phyloP scores from a whole-genome alignment of 2,113 vertebrate genomes.

The Agelaius tricolor region DNA sequence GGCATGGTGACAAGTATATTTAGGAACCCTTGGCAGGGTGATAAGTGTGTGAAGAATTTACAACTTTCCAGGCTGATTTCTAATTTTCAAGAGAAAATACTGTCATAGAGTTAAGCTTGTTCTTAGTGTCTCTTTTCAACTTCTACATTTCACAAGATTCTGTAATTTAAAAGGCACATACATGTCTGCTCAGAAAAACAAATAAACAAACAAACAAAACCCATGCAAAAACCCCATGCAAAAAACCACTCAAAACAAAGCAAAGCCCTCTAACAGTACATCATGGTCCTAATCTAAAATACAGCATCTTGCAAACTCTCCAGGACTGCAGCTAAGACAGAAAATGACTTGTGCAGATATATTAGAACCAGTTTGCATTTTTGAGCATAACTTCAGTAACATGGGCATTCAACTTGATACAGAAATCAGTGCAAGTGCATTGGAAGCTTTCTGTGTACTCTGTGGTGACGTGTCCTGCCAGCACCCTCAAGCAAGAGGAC shows the following conservation, averaged over 20 bases:
- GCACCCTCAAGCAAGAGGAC: not conserved
- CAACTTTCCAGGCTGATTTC: not conserved
- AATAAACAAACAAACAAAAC: not conserved
- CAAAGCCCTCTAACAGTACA: not conserved
- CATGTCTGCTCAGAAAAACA: not conserved
- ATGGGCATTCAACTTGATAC: not conserved
- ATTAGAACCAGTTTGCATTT: not conserved
- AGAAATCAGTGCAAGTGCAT: not conserved
- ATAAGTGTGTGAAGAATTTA: not conserved
- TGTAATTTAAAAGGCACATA: not conserved
- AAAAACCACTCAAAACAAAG: not conserved
- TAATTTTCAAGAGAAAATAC: not conserved
- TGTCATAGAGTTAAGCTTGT: not conserved
- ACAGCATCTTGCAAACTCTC: not conserved
- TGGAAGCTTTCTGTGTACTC: not conserved
- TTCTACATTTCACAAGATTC: not conserved
- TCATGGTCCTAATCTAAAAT: not conserved
- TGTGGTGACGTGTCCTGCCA: not conserved
- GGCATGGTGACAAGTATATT: not conserved
- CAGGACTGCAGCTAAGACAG: not conserved
- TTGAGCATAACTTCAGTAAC: accelerated
- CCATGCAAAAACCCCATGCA: accelerated
- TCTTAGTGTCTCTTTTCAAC: not conserved
- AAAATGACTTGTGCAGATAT: not conserved
- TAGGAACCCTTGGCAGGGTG: not conserved